These are phyloP conservation scores for Eledona agricola DNA, from an alignment of 2,888 invertebrate species.

Conservation along the genomic window DNA sequence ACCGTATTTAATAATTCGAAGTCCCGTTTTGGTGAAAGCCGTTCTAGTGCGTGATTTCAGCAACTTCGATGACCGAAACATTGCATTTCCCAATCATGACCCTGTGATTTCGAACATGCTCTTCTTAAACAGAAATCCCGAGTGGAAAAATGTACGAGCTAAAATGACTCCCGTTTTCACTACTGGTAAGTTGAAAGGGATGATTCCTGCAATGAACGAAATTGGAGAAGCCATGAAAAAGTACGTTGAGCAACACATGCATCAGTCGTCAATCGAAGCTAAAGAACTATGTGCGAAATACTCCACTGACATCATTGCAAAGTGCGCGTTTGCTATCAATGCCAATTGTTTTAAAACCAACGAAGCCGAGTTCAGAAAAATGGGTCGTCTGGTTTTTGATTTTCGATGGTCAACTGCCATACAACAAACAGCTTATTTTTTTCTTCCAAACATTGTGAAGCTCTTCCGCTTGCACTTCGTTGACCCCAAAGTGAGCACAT, in stretches of 20 bases:
- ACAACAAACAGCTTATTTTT: conserved; percentile 47
- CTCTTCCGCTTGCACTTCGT: conserved; percentile 49
- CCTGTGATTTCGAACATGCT: conserved; percentile 60
- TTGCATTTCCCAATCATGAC: conserved; percentile 60
- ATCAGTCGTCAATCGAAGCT: conserved; percentile 44
- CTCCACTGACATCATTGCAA: conserved; percentile 62
- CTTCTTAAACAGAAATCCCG: conserved; percentile 62
- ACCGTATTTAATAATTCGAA: conserved; percentile 62
- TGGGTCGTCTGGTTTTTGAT: conserved; percentile 55
- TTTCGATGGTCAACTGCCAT: conserved; percentile 49
- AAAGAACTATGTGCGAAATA: conserved; percentile 58
- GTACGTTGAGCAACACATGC: conserved; percentile 32
- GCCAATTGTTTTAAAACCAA: conserved; percentile 57
- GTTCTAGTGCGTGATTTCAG: conserved; percentile 64
- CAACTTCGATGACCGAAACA: conserved; percentile 62
- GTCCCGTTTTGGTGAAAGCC: conserved; percentile 63
- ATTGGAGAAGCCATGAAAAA: conserved; percentile 53
- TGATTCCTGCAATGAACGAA: conserved; percentile 64
- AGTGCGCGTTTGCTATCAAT: conserved; percentile 62
- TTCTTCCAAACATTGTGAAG: conserved; percentile 45
- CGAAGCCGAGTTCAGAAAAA: conserved; percentile 56
- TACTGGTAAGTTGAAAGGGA: conserved; percentile 65
- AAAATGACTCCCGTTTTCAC: conserved; percentile 67
- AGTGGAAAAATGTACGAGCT: conserved; percentile 65
- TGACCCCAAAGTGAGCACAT: conserved; percentile 44